Base-by-base conservation (phyloP, 2,888 invertebrate species). In the Caenorhabditis sulstoni region DNA sequence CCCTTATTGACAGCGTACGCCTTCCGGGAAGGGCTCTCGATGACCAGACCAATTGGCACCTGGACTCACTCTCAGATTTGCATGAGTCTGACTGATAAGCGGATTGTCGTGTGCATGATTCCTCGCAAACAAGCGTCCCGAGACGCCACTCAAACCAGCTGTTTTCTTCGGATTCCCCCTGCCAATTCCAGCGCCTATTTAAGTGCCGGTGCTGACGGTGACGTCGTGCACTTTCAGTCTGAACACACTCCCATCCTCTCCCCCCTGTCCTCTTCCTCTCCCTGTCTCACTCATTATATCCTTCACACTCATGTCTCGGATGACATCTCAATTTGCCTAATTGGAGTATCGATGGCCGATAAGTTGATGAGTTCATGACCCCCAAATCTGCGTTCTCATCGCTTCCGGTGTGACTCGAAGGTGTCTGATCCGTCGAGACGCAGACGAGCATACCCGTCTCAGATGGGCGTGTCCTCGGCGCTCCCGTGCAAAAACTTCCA, bases 21-120 rank as follows among this genome's bases (percentile, higher is more conserved):
- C 62, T 45, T 44, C 53, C 20, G 39, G 50, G 37, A 53, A n/a
- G 20, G 18, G 12, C 20, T 50, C 18, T 16, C 12, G 62, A 52
- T 65, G 58, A 67, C 55, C 57, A 64, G 71, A 71, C 71, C 52
- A 62, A 71, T 71, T 71, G 71, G 71, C 62, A 71, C 71, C 71
- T 39, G 37, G 29, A 5, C 49, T 35, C 53, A 3, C 39, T n/a
- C 52, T 3, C 44, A 45, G 14, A 29, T 55, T 55, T 71, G 47
- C 62, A n/a, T n/a, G n/a, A 62, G 11, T 53, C 5, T 22, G 5
- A 14, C 16, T 70, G 71, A 64, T 71, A 71, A 71, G 71, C 71
- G 64, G 71, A 71, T 71, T 71, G 71, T 71, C 71, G 53, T 61
- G 52, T 68, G 50, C 68, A n/a, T 59, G 59, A 57, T 50, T 47